phyloP scores from a whole-genome alignment of 2,888 invertebrate species.

The Euplagia quadripunctaria region DNA sequence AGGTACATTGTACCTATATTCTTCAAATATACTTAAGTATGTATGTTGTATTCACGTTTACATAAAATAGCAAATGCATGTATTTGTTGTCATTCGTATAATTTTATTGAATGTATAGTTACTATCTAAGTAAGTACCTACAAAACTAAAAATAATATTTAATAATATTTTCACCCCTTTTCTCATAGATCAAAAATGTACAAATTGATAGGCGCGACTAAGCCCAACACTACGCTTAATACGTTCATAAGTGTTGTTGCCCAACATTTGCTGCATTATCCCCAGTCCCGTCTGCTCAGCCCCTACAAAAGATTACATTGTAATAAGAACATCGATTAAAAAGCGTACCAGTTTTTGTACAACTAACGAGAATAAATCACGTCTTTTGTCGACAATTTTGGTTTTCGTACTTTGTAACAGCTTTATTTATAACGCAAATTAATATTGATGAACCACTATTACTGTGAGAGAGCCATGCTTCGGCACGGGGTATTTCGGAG shows the following conservation, averaged over 20 bases:
- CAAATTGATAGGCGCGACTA: conserved; percentile 38
- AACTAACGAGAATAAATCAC: conserved; percentile 73
- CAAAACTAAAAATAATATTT: neutral
- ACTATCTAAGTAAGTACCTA: no score
- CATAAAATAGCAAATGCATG: no score
- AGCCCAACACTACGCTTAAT: conserved; percentile 66
- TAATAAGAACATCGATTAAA: conserved; percentile 76
- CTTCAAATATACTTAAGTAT: no score
- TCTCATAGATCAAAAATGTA: conserved; percentile 17
- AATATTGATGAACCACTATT: conserved; percentile 55
- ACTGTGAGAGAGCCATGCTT: conserved; percentile 24
- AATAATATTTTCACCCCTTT: conserved; percentile 13
- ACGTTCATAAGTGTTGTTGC: conserved; percentile 75
- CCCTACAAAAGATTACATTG: conserved; percentile 77
- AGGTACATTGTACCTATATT: no score
- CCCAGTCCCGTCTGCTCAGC: conserved; percentile 69
- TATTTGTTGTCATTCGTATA: no score
- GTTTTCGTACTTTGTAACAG: conserved; percentile 52
- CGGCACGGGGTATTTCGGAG: no score
- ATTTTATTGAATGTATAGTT: no score
- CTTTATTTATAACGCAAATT: conserved; percentile 52
- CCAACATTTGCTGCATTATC: conserved; percentile 80
- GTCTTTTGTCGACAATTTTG: conserved; percentile 66
- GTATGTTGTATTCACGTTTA: no score
- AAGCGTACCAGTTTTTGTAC: conserved; percentile 63